These are phyloP conservation scores for Gnathonemus longibarbis DNA, from an alignment of 2,113 vertebrate genomes.

Conservation along the genomic window DNA sequence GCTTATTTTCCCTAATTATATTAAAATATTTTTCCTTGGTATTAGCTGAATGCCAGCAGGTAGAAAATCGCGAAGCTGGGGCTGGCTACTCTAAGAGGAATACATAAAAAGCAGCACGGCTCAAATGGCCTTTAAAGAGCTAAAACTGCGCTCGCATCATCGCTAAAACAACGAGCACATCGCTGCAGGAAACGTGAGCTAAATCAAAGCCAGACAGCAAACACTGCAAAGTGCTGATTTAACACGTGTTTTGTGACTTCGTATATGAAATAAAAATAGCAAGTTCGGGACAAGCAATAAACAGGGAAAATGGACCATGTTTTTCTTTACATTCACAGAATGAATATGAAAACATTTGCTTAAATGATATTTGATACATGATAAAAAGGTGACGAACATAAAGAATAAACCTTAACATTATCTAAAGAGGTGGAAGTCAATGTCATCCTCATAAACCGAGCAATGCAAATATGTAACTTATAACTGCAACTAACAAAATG, in stretches of 20 bases:
- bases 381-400: neutral
- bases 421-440: neutral
- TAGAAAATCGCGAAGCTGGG: neutral
- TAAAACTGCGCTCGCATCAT: neutral
- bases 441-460: neutral
- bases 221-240: neutral
- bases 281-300: slow-evolving; percentile 22
- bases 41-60: neutral
- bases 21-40: neutral
- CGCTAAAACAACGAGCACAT: neutral
- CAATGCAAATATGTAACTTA: neutral
- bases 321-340: slow-evolving; percentile 64
- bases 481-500: neutral
- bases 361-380: neutral
- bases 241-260: neutral
- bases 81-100: neutral
- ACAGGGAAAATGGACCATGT: slow-evolving; percentile 22
- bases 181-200: neutral
- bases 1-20: slow-evolving; percentile 3
- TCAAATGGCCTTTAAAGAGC: neutral
- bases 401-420: neutral
- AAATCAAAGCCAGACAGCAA: neutral
- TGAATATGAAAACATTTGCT: slow-evolving; percentile 46
- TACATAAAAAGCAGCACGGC: neutral
- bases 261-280: neutral